Percentiles rank a stretch among this genome's conserved stretches.
Conservation (phyloP, 2,113 vertebrate species). For the Spheniscus mendiculus region DNA sequence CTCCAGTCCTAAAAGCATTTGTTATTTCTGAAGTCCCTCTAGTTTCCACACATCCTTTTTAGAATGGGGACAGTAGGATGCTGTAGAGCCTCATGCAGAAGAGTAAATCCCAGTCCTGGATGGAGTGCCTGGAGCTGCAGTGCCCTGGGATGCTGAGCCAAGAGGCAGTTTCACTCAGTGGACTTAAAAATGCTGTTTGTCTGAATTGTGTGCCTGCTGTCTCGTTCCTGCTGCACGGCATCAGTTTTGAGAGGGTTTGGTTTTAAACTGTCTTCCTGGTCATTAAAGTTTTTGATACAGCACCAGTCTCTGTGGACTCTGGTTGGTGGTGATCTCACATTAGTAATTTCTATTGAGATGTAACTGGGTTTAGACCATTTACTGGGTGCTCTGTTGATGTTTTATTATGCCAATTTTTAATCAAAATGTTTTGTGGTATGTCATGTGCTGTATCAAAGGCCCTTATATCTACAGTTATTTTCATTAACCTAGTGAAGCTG, state of each 20-base stretch:
- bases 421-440: neutral
- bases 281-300: neutral
- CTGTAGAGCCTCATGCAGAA: neutral
- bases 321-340: fast-evolving
- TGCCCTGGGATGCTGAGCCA: neutral
- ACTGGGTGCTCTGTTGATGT: neutral
- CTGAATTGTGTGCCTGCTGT: neutral
- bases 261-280: neutral
- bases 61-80: fast-evolving
- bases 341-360: neutral
- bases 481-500: no score
- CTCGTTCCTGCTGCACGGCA: neutral
- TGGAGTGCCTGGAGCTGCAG: fast-evolving
- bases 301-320: neutral
- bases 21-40: neutral
- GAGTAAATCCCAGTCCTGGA: neutral
- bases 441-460: neutral
- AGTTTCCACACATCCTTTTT: neutral
- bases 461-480: neutral
- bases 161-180: fast-evolving
- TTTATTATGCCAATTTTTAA: neutral
- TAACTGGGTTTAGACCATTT: neutral
- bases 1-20: neutral
- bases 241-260: neutral
- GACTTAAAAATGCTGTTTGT: neutral